phyloP scores from a whole-genome alignment of 1,140 invertebrate species.

The Ceratosolen fusciceps region DNA sequence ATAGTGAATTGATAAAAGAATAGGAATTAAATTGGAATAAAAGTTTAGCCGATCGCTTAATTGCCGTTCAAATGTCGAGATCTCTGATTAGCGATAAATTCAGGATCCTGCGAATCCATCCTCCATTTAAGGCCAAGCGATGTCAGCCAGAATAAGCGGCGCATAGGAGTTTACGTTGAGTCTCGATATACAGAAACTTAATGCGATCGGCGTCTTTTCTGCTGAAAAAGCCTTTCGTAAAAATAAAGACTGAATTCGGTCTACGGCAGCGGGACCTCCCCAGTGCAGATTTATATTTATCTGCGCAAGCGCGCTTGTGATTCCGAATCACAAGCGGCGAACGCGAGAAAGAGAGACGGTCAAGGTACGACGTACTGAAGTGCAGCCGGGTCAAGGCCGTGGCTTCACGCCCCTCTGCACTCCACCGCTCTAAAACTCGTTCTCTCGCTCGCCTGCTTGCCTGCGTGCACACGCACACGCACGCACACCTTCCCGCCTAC shows the following conservation, averaged over 20 bases:
- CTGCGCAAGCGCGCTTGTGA: neutral
- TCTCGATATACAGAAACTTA: neutral
- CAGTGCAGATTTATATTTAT: slow-evolving; percentile 13
- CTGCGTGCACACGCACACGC: no score
- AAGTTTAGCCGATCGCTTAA: no score
- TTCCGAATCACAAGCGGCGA: slow-evolving; percentile 1
- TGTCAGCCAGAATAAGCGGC: neutral
- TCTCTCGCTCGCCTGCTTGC: neutral
- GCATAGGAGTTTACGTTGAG: neutral
- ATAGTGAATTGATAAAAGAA: no score
- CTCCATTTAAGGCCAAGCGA: neutral
- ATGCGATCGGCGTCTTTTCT: neutral
- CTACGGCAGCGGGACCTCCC: slow-evolving; percentile 18
- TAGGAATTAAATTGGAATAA: no score
- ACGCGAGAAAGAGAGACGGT: slow-evolving; percentile 41
- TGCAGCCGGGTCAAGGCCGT: slow-evolving; percentile 70
- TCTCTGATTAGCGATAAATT: neutral
- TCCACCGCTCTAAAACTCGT: neutral
- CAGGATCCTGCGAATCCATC: neutral
- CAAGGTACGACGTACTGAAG: slow-evolving; percentile 65
- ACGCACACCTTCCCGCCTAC: neutral
- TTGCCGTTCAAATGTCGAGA: no score
- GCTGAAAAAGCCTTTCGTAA: neutral
- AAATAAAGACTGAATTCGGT: slow-evolving; percentile 8
- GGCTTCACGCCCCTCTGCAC: slow-evolving; percentile 55